phyloP scores from a whole-genome alignment of 2,888 invertebrate genomes.

The Ptychoptera albimana region DNA sequence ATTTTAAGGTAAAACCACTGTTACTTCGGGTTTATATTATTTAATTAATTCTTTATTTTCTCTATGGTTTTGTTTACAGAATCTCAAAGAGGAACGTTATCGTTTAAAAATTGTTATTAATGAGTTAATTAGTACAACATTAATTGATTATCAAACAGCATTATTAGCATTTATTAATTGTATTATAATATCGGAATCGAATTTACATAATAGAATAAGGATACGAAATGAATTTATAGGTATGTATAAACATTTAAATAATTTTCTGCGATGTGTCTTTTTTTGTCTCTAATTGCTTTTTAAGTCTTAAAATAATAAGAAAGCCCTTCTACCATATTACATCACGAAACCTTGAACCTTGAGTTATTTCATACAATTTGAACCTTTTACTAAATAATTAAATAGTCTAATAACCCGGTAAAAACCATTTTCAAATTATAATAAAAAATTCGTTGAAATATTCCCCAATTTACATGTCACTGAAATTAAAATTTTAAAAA shows the following conservation, averaged over 20 bases:
- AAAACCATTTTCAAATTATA: no score
- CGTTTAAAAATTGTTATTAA: conserved; percentile 76
- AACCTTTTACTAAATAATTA: no score
- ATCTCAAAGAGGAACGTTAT: conserved; percentile 73
- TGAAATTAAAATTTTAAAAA: no score
- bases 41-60: conserved; percentile 1
- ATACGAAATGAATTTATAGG: conserved; percentile 92
- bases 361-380: no score
- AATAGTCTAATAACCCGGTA: no score
- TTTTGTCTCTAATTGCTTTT: conserved; percentile 3
- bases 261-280: no score
- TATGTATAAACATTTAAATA: conserved; percentile 31
- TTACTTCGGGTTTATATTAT: neutral
- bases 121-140: conserved; percentile 66
- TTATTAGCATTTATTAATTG: conserved; percentile 91
- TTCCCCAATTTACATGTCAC: no score
- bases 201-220: conserved; percentile 70
- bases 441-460: no score
- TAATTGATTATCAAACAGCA: conserved; percentile 80
- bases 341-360: no score
- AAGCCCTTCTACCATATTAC: no score
- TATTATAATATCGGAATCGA: conserved; percentile 78
- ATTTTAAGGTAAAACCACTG: conserved; percentile 60
- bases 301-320: no score
- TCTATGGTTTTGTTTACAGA: conserved; percentile 35